Evolutionary conservation across 53 echinoderm and acorn worm genomes (phyloP), one percentile per base, ranked within the genome.

Genomic region (Actinopyga echinites): DNA sequence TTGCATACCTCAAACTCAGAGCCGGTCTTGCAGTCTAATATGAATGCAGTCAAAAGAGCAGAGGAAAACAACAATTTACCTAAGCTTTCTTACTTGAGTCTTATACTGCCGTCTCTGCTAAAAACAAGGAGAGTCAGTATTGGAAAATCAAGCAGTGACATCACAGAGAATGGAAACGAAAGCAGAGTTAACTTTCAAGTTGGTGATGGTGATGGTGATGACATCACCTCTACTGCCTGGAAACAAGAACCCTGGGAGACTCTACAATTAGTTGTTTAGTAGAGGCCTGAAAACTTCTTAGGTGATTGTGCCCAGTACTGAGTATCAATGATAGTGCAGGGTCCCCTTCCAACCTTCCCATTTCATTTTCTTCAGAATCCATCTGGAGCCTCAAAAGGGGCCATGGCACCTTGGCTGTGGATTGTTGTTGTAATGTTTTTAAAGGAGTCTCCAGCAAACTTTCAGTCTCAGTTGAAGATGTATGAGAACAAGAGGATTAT

Each of bases 131-230:
- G 75, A 53, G 75, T 85, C 43, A 45, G 73, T 19, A 24, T 59
- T 28, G 9, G 35, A 21, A 20, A 74, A 21, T 28, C 35, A 12
- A 38, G 12, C 0, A 54, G 31, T 55, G 3, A 53, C 25, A 56
- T 5, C 28, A 22, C 28, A 8, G 32, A 64, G 28, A 75, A 61
- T 30, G 55, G 54, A 3, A 21, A 52, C 34, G 15, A 43, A 30
- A 42, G 30, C 10, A 52, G 57, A 31, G 90, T 93, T 28, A 53
- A 15, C 25, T 93, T 93, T 75, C 93, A 90, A 82, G 75, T 93
- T 1, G 92, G 92, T 64, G 86, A 57, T 49, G 59, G 64, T 26
- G 89, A 89, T 24, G 89, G 86, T n/a, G 53, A 80, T 55, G 78
- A 58, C 6, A 43, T 10, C 33, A 57, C 31, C n/a, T 9, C 58